Percentiles rank a stretch among this genome's conserved stretches.
Evolutionary conservation across 2,113 vertebrate genomes (phyloP).

Genomic region (Sinocyclocheilus rhinocerous): DNA sequence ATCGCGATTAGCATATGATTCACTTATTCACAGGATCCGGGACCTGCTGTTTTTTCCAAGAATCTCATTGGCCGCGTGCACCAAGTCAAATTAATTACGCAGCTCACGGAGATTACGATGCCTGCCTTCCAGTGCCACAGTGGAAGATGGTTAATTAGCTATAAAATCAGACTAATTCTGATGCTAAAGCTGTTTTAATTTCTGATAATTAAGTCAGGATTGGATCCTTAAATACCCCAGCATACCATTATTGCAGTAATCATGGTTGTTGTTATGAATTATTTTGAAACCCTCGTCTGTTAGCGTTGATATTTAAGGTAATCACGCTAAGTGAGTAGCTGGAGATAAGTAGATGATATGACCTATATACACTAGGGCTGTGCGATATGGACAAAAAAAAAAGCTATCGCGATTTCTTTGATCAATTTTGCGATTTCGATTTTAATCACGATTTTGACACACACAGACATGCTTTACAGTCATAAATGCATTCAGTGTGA

Average conservation of each 20-base stretch:
- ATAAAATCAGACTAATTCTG: conserved; percentile 82
- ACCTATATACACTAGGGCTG: too few relatives aligned
- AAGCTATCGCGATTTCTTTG: too few relatives aligned
- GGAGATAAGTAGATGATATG: conserved; percentile 38
- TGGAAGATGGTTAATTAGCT: conserved; percentile 78
- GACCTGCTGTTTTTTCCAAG: conserved; percentile 65
- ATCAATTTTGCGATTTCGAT: too few relatives aligned
- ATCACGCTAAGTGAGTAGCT: conserved; percentile 73
- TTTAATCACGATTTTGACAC: too few relatives aligned
- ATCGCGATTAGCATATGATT: conserved; percentile 74
- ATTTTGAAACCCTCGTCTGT: conserved; percentile 67
- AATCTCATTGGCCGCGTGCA: conserved; percentile 72
- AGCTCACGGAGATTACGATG: conserved; percentile 75
- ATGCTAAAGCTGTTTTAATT: conserved; percentile 83
- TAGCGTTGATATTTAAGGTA: conserved; percentile 75
- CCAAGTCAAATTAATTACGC: conserved; percentile 80
- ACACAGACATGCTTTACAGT: too few relatives aligned
- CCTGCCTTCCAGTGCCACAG: conserved; percentile 69
- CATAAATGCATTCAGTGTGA: too few relatives aligned
- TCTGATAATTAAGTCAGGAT: conserved; percentile 80
- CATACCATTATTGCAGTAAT: conserved; percentile 76
- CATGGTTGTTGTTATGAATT: conserved; percentile 74
- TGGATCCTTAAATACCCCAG: conserved; percentile 78
- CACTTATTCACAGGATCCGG: conserved; percentile 56
- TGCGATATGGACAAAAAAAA: too few relatives aligned